phyloP scores from a whole-genome alignment of 2,113 vertebrate genomes.

The Penelope pileata region DNA sequence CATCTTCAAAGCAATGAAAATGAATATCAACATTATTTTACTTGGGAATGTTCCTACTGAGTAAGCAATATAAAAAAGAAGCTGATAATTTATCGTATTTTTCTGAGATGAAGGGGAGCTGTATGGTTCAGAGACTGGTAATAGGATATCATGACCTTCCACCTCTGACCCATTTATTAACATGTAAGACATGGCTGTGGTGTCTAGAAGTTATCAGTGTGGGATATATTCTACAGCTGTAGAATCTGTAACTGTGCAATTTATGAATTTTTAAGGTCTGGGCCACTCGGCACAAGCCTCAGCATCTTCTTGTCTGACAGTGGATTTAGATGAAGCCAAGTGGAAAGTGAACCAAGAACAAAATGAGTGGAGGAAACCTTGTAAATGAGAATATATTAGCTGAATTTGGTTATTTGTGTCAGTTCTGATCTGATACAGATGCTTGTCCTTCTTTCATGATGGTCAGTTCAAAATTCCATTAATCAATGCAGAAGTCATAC shows the following conservation, averaged over 20 bases:
- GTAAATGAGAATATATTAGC: neutral
- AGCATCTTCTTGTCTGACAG: neutral
- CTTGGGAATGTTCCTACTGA: neutral
- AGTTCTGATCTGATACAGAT: neutral
- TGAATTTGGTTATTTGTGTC: neutral
- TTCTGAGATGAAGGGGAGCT: neutral
- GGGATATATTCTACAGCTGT: neutral
- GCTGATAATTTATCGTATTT: neutral
- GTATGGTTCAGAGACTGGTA: neutral
- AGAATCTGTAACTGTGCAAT: neutral
- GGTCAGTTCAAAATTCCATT: neutral
- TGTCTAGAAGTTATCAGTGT: neutral
- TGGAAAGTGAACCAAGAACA: neutral
- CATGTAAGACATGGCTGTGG: neutral
- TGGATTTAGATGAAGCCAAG: neutral
- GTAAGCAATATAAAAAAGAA: neutral
- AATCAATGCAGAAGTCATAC: neutral
- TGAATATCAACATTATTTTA: constrained; percentile 34
- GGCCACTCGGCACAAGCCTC: neutral
- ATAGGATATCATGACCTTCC: constrained; percentile 7
- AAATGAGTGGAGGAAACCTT: neutral
- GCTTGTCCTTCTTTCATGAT: neutral
- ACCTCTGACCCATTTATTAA: constrained; percentile 32
- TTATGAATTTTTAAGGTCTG: neutral
- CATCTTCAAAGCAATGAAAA: constrained; percentile 37